Evolutionary conservation across 2,888 invertebrate species (phyloP).

Genomic region (Thecocarcelia acutangulata): DNA sequence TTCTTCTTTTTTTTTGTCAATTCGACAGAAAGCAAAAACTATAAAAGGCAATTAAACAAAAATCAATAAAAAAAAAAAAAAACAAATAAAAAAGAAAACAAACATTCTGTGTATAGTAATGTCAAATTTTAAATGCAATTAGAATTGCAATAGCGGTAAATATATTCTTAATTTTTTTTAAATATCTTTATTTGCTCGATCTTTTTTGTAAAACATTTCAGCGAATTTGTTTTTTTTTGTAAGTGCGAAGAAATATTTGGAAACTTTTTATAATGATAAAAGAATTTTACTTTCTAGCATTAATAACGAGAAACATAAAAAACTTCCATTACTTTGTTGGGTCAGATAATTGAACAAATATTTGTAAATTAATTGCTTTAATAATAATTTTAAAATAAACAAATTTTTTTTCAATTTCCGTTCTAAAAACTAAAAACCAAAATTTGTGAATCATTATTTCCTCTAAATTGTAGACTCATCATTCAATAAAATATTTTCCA

Average conservation of each 20-base stretch:
- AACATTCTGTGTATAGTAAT: not conserved
- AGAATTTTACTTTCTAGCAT: too few species aligned
- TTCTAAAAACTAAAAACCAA: constrained; percentile 1
- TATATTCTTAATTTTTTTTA: too few species aligned
- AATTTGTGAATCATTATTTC: constrained; percentile 17
- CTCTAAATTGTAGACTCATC: constrained; percentile 21
- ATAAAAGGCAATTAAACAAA: constrained; percentile 31
- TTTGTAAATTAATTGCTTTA: not conserved
- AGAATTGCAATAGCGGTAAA: not conserved
- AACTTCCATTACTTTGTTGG: too few species aligned
- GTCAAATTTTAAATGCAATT: not conserved
- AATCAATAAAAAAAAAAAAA: constrained; percentile 7
- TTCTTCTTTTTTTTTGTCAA: not conserved
- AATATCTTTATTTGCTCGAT: too few species aligned
- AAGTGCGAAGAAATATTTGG: too few species aligned
- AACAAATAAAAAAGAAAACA: not conserved
- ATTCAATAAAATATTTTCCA: constrained; percentile 17
- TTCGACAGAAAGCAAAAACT: not conserved
- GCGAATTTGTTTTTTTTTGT: too few species aligned
- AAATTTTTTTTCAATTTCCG: constrained; percentile 1
- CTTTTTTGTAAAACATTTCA: too few species aligned
- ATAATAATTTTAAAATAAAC: not conserved
- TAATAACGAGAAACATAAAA: too few species aligned
- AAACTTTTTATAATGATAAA: too few species aligned
- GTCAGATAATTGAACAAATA: not conserved